Evolutionary conservation across 2,888 invertebrate genomes (phyloP), one percentile per base, ranked within the genome.

Genomic region (Chloroclystis v-ata): DNA sequence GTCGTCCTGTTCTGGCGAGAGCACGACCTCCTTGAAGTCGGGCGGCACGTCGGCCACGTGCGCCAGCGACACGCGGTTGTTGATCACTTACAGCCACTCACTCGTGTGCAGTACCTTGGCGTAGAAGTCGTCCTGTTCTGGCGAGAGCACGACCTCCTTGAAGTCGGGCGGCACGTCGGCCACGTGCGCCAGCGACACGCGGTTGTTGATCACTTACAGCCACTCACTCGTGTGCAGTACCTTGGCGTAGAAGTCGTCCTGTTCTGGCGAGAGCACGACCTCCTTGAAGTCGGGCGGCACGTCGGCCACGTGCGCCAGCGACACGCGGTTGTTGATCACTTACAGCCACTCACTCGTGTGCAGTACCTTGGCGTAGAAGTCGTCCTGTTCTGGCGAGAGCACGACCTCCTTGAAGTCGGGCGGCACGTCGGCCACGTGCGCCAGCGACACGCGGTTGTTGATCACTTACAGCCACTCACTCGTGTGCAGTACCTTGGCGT

Each of bases 61-160:
- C 26, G 7, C 26, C 3, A 26, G 8, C 26, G 7, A 26, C 26
- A 3, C 8, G 26, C 8, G 1, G 26, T 26, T 26, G 3, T 20
- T 4, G 20, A 20, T 20, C 2, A 20, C 2, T 20, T 5, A 1
- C 12, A 9, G 1, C 13, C 5, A 7, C 4, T 1, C 13, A 1
- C 2, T 3, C 28, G 25, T 12, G 28, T n/a, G 71, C 2, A 2
- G 5, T 28, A 94, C 95, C 85, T 94, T 93, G 10, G 95, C 94
- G 79, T 98, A 99, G 82, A 99, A 99, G 54, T 97, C 95, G 82
- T 99, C 99, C 72, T 98, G 97, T 67, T 98, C 96, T 0, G 97
- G 93, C 3, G 97, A 95, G 2, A 99, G 87, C 5, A 99, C 97
- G 0, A 99, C 94, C 89, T 99, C 98, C 58, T 92, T 92, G 56